Conservation (phyloP, 2,113 vertebrate species). For the Beaufortia kweichowensis region DNA sequence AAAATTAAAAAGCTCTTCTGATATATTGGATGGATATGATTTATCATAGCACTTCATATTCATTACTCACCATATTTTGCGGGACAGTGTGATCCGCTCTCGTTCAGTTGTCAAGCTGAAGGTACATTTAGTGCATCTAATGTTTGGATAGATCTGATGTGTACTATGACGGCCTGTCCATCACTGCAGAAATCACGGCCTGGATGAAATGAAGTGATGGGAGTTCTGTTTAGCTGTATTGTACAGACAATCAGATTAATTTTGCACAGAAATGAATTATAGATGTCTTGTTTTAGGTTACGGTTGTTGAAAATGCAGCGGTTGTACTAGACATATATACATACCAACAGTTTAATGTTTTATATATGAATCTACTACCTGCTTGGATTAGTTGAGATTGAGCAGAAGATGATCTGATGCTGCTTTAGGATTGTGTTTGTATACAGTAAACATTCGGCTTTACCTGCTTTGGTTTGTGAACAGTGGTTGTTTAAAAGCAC, state of each 20-base stretch:
- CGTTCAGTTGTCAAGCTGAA: neutral
- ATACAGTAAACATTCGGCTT: too few species aligned
- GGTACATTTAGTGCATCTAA: neutral
- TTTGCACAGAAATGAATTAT: slow-evolving; percentile 35
- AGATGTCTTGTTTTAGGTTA: too few species aligned
- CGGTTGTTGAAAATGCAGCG: too few species aligned
- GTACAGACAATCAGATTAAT: neutral
- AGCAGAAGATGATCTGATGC: too few species aligned
- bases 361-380: too few species aligned
- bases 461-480: neutral
- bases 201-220: slow-evolving; percentile 10
- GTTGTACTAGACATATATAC: too few species aligned
- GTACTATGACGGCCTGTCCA: neutral
- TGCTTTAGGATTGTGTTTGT: too few species aligned
- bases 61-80: neutral
- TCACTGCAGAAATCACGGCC: slow-evolving; percentile 11
- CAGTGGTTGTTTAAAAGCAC: neutral
- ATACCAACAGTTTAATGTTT: too few species aligned
- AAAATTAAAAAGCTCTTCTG: neutral
- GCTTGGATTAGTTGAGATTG: too few species aligned
- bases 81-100: neutral
- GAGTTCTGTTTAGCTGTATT: neutral
- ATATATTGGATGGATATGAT: neutral
- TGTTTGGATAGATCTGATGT: neutral
- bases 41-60: neutral